Conservation (phyloP, 2,888 invertebrate species). For the Drosophila crucigera region DNA sequence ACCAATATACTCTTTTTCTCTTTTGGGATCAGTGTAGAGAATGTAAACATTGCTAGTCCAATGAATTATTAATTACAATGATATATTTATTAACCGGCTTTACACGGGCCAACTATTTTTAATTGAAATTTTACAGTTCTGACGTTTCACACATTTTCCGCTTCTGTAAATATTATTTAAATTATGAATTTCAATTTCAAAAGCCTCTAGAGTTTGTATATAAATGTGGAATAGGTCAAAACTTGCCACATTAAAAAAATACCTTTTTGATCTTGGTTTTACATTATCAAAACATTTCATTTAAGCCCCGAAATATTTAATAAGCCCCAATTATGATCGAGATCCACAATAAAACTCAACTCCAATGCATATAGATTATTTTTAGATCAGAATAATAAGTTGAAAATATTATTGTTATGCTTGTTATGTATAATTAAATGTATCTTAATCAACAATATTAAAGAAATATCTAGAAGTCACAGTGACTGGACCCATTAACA, state of each 20-base stretch:
- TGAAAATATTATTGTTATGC: background rate
- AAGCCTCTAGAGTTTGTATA: background rate
- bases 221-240: background rate
- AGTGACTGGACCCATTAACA: background rate
- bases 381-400: background rate
- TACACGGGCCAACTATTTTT: background rate
- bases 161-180: background rate
- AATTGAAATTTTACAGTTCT: background rate
- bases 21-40: background rate
- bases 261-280: background rate
- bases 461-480: background rate
- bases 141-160: background rate
- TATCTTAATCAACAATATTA: background rate
- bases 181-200: background rate
- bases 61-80: conserved; percentile 3
- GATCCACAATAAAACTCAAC: no score
- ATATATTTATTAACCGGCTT: background rate
- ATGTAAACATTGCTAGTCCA: background rate
- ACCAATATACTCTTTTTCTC: background rate
- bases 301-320: no score
- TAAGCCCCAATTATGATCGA: no score
- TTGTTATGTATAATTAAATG: background rate
- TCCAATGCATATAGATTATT: no score
- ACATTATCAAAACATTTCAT: no score
- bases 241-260: background rate